These are phyloP conservation scores for Plecturocebus donacophilus DNA, from an alignment of 2,113 vertebrate species.

Conservation along the genomic window DNA sequence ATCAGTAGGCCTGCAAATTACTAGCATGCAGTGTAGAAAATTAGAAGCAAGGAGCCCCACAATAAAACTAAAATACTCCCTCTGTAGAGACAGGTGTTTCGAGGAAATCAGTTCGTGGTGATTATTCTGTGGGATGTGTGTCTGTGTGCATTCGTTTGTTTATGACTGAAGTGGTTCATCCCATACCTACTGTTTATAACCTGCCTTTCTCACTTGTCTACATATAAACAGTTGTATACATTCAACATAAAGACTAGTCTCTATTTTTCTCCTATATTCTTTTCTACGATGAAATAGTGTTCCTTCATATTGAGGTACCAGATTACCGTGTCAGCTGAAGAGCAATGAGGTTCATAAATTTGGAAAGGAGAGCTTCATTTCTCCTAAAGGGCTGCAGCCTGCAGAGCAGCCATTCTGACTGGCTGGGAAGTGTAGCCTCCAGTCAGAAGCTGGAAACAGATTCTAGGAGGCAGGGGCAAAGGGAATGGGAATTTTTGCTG, in stretches of 20 bases:
- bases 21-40: not conserved
- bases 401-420: no score
- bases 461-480: no score
- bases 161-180: not conserved
- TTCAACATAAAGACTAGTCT: not conserved
- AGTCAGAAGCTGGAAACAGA: no score
- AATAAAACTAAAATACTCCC: not conserved
- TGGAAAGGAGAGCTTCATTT: no score
- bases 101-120: not conserved
- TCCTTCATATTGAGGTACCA: not conserved
- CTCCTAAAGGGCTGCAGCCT: no score
- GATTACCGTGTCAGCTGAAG: no score
- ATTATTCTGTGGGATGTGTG: no score
- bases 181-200: accelerated
- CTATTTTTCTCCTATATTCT: not conserved
- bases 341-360: no score
- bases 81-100: not conserved
- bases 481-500: no score
- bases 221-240: not conserved
- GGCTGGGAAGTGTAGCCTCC: no score
- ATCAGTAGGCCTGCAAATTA: not conserved
- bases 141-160: not conserved
- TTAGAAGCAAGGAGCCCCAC: not conserved
- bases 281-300: not conserved
- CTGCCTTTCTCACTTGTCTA: not conserved